Base-by-base conservation (phyloP, 2,888 invertebrate genomes). In the Malthinus seriepunctatus region DNA sequence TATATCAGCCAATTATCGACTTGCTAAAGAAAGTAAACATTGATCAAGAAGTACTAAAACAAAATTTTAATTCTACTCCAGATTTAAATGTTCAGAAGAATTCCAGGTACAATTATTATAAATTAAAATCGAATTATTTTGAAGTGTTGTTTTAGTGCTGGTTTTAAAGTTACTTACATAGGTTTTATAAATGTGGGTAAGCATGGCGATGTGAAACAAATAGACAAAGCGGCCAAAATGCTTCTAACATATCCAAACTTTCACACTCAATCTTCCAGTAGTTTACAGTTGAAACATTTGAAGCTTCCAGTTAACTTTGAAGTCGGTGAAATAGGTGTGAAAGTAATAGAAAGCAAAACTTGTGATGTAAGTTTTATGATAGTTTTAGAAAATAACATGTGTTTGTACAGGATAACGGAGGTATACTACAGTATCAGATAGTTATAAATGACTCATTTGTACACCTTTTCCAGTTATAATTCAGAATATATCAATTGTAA, bases 251-350 rank as follows among this genome's bases (percentile, higher is more conserved):
- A 70, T 0, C 67, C 67, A 38, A 67, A 72, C 53, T 54, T 68
- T 15, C 67, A 73, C 5, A 33, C 14, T 37, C 52, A 53, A 12
- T 51, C 59, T 34, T 60, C 62, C 9, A 62, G 56, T 1, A 51
- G 53, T 32, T 42, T 49, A 10, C 49, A 52, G 35, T 51, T 62
- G 42, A 60, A 64, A 38, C 64, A 62, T 46, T 11, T 69, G 39
- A 73, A 75, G 64, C 71, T 77, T 60, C 62, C 74, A 52, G 78
- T 80, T 8, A 71, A 71, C 61, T 79, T 84, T 63, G 82, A 83
- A 70, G 79, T 82, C 56, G 79, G 81, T 31, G 83, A 84, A 69
- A 77, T 84, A 57, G 82, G 81, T 11, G 77, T 84, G 32, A 80
- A 77, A 70, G 74, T 82, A 14, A 69, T 77, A 32, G 75, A 74